Percentiles rank a stretch among this genome's conserved stretches.
Evolutionary conservation across 2,113 vertebrate species (phyloP).

Genomic region (Meriones unguiculatus): DNA sequence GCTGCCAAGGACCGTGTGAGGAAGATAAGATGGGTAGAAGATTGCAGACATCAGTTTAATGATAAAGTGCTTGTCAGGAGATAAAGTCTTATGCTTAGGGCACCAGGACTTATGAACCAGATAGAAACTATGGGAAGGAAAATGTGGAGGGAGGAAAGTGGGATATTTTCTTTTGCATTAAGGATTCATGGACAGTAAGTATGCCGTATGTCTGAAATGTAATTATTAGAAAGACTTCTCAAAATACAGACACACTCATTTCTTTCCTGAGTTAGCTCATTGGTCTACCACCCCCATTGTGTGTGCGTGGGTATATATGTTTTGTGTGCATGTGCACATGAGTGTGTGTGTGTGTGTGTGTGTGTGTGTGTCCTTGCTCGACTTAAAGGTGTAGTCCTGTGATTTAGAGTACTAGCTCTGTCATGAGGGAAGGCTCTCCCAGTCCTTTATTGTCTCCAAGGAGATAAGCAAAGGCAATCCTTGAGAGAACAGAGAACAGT

Average conservation of each 20-base stretch:
- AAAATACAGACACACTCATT: background rate
- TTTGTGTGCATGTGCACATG: too few species aligned
- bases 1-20: slow-evolving; percentile 44
- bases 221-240: slow-evolving; percentile 1
- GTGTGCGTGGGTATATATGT: background rate
- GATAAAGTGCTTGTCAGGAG: slow-evolving; percentile 78
- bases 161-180: slow-evolving; percentile 2
- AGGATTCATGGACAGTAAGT: background rate
- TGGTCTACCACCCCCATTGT: background rate
- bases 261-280: slow-evolving; percentile 34
- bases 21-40: slow-evolving; percentile 64
- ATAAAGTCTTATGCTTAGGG: slow-evolving; percentile 76
- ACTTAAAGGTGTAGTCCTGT: background rate
- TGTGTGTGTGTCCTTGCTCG: background rate
- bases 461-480: slow-evolving; percentile 46
- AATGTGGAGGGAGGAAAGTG: slow-evolving; percentile 39
- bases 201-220: slow-evolving; percentile 29
- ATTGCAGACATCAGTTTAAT: slow-evolving; percentile 71
- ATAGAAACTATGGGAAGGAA: slow-evolving; percentile 50
- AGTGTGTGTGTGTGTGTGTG: background rate
- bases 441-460: slow-evolving; percentile 7
- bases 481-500: background rate
- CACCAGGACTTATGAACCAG: slow-evolving; percentile 60
- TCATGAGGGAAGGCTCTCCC: slow-evolving; percentile 12
- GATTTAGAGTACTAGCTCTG: slow-evolving; percentile 38